Conservation (phyloP, 2,888 invertebrate genomes). For the Yponomeuta cagnagella region DNA sequence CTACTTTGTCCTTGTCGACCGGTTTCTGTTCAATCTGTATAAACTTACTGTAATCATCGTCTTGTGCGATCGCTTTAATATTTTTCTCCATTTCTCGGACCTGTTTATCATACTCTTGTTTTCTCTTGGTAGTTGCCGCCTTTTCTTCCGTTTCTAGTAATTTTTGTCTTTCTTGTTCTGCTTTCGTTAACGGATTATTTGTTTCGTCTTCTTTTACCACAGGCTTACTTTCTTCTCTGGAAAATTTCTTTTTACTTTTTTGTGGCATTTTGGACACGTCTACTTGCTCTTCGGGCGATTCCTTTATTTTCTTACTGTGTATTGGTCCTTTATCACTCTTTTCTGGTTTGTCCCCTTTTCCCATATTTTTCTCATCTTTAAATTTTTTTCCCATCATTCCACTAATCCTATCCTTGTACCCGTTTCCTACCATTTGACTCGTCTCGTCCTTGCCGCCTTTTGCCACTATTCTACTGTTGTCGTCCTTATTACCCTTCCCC, state of each 20-base stretch:
- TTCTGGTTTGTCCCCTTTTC: neutral
- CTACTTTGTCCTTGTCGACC: conserved; percentile 10
- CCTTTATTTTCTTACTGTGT: neutral
- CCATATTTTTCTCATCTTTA: neutral
- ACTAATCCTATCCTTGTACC: neutral
- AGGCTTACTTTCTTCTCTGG: neutral
- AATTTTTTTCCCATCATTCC: neutral
- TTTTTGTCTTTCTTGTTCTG: neutral
- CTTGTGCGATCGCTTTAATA: conserved; percentile 9
- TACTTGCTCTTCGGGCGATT: neutral
- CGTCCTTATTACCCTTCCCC: neutral
- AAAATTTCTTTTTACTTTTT: neutral
- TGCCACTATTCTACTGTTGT: neutral
- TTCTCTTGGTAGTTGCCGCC: neutral
- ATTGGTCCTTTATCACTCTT: neutral
- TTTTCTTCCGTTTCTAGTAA: neutral
- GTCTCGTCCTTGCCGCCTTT: neutral
- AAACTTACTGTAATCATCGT: conserved; percentile 17
- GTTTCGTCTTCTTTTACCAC: neutral
- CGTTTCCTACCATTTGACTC: neutral
- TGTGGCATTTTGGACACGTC: neutral
- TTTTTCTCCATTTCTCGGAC: conserved; percentile 19
- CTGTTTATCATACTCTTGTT: conserved; percentile 13
- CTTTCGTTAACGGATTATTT: neutral
- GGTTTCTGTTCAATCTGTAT: conserved; percentile 17